A percentile compares a stretch with the other conserved stretches of the same genome.
Evolutionary conservation across 2,113 vertebrate genomes (phyloP).

Genomic region (Tamias sibiricus): DNA sequence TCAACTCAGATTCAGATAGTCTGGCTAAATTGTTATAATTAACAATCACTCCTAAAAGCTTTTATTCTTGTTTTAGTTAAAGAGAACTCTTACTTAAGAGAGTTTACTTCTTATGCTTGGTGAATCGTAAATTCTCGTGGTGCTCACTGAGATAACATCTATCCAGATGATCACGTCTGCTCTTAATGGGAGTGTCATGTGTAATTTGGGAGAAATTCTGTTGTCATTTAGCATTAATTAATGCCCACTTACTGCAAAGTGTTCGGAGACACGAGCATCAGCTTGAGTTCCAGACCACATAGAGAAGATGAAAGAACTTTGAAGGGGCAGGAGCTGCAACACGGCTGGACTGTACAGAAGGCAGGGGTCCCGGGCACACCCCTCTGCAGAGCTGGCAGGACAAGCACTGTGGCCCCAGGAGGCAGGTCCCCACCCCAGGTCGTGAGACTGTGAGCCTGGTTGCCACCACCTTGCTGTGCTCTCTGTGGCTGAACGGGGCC

Average conservation of each 20-base stretch:
- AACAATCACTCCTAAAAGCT: constrained; percentile 74
- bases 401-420: accelerated
- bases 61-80: constrained; percentile 76
- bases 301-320: background rate
- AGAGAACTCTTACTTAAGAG: constrained; percentile 75
- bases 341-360: accelerated
- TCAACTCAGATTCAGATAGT: constrained; percentile 35
- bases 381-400: too few relatives aligned
- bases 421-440: background rate
- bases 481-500: background rate
- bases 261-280: constrained; percentile 60
- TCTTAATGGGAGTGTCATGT: constrained; percentile 69
- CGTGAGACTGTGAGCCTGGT: background rate
- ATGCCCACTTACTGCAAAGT: constrained; percentile 70
- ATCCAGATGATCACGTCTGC: constrained; percentile 75
- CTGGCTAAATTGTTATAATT: constrained; percentile 72
- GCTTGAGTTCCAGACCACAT: constrained; percentile 39
- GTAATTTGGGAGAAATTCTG: constrained; percentile 76
- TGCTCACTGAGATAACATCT: constrained; percentile 68
- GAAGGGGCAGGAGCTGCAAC: background rate
- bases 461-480: too few relatives aligned
- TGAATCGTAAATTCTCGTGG: constrained; percentile 75
- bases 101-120: constrained; percentile 74
- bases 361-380: accelerated
- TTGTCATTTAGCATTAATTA: constrained; percentile 81